These are phyloP conservation scores for Psittacula cyanocephala DNA, from an alignment of 2,113 vertebrate species.

Conservation along the genomic window DNA sequence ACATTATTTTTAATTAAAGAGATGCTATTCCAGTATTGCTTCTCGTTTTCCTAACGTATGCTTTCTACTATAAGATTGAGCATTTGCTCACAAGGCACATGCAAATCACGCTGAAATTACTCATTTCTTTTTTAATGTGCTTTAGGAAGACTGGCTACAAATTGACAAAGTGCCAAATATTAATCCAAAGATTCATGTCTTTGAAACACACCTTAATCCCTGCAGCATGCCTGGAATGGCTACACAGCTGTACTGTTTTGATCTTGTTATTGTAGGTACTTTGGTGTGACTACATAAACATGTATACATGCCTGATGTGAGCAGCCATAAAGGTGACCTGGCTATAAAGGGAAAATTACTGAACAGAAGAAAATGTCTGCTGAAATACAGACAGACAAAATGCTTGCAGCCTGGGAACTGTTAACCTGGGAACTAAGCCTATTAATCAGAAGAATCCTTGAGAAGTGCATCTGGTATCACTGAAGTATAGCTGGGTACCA, in stretches of 20 bases:
- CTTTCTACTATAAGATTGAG: neutral
- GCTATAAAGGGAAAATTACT: neutral
- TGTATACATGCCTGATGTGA: neutral
- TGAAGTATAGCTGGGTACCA: neutral
- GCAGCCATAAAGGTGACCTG: fast-evolving
- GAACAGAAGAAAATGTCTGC: neutral
- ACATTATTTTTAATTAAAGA: conserved; percentile 19
- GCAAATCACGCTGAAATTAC: neutral
- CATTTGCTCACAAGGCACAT: neutral
- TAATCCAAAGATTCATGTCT: neutral
- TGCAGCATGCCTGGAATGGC: neutral
- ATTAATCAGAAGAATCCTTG: neutral
- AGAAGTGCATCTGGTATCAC: neutral
- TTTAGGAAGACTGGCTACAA: neutral
- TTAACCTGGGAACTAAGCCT: neutral
- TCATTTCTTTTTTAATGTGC: neutral
- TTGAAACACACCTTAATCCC: neutral
- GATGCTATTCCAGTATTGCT: neutral
- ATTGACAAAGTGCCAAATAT: neutral
- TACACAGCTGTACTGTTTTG: neutral
- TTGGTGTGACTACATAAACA: neutral
- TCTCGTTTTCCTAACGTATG: neutral
- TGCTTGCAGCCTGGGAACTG: neutral
- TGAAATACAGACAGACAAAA: neutral
- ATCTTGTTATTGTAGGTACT: neutral